Percentiles rank a stretch among this genome's conserved stretches.
Evolutionary conservation across 2,797 vertebrate genomes (phyloP).

Genomic region (Oreortyx pictus): DNA sequence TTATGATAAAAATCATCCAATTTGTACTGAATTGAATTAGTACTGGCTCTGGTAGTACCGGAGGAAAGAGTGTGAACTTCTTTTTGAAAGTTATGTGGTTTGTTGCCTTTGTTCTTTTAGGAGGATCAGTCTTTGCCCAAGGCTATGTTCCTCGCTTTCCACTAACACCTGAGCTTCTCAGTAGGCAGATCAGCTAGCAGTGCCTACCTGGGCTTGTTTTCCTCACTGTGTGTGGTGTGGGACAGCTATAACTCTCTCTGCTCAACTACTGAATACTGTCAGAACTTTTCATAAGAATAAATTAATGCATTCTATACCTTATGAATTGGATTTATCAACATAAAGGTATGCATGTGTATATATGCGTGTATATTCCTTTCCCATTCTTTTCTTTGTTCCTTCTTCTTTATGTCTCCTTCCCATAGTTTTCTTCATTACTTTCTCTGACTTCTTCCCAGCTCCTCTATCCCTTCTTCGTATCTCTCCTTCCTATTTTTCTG

Average conservation of each 20-base stretch:
- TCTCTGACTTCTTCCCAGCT: too few species aligned
- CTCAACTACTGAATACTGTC: not conserved
- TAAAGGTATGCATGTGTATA: not conserved
- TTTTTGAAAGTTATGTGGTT: too few species aligned
- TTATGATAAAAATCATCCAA: not conserved
- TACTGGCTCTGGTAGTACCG: accelerated
- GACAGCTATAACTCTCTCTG: not conserved
- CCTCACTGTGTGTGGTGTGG: not conserved
- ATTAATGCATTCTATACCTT: not conserved
- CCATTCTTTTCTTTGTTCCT: too few species aligned
- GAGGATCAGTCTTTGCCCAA: not conserved
- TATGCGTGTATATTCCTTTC: not conserved
- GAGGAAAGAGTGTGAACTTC: not conserved
- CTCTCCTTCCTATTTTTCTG: too few species aligned
- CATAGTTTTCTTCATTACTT: too few species aligned
- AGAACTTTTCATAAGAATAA: not conserved
- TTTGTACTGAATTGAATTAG: not conserved
- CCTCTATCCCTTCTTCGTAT: too few species aligned
- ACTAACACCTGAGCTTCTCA: not conserved
- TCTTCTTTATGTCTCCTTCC: too few species aligned
- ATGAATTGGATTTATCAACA: not conserved
- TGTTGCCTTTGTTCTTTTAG: not conserved
- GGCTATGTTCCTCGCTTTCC: not conserved
- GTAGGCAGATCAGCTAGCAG: not conserved
- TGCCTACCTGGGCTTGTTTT: not conserved